Evolutionary conservation across 2,888 invertebrate species (phyloP), one percentile per base, ranked within the genome.

Genomic region (Liopterus haemorrhoidalis): DNA sequence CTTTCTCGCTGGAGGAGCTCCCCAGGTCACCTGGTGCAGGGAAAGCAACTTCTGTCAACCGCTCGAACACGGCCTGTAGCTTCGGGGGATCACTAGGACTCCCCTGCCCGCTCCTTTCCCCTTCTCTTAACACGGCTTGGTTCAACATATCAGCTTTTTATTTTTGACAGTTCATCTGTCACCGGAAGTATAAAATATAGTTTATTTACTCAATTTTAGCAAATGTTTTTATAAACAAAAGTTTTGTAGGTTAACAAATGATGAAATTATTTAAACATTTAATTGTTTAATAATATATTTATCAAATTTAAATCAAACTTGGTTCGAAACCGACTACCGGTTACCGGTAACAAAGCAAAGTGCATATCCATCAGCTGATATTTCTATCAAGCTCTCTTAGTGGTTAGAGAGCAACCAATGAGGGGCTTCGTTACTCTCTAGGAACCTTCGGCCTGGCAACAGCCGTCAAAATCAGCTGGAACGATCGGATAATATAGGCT

Each of bases 381-480:
- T n/a, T 19, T 36, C 36, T 36, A 37, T 37, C 43, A 37, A 21
- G 28, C 21, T 21, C 30, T 43, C n/a, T 24, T 15, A 43, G 30
- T 37, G 43, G 43, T n/a, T 30, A 21, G 5, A 9, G 11, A 3
- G 11, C 16, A 16, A 16, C 43, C 43, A 43, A 43, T 43, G 20
- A 21, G 15, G 37, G 36, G 9, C 24, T 14, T 12, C 32, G 43
- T 43, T 43, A 36, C 36, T 37, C 24, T 12, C 30, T 20, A 16
- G 25, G 16, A 27, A 38, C 27, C 36, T 21, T 8, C 42, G 30
- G 43, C 43, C 43, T 43, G 43, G 43, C 36, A 43, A 43, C 43
- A 43, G 43, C 36, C 37, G 43, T 43, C 43, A 43, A 43, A 43
- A 43, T 43, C 43, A 43, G 43, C 43, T 43, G 43, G 43, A 37